phyloP scores from a whole-genome alignment of 2,113 vertebrate species.

The Xenotilapia longispinis region DNA sequence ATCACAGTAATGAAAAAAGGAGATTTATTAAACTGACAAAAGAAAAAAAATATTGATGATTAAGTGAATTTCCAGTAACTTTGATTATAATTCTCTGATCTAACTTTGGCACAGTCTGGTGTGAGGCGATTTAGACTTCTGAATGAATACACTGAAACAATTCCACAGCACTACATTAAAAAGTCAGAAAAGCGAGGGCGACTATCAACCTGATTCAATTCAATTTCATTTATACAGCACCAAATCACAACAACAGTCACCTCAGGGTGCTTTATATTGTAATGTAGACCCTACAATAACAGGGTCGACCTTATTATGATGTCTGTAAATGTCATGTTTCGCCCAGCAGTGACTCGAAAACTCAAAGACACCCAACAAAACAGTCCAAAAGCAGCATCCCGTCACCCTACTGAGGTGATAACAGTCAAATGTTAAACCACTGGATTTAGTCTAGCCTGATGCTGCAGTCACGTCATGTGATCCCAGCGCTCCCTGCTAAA shows the following conservation, averaged over 20 bases:
- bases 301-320: background rate
- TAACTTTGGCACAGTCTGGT: background rate
- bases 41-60: background rate
- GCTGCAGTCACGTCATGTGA: background rate
- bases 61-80: background rate
- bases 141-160: background rate
- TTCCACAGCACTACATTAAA: background rate
- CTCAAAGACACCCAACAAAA: background rate
- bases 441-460: background rate
- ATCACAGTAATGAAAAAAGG: rapidly evolving
- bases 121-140: background rate
- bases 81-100: background rate
- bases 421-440: background rate
- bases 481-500: background rate
- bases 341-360: rapidly evolving
- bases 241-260: background rate
- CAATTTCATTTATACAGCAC: background rate
- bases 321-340: background rate
- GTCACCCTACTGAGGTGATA: background rate
- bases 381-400: background rate
- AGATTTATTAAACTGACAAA: background rate
- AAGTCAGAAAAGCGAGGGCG: rapidly evolving
- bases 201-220: background rate
- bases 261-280: background rate
- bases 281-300: background rate